Base-by-base conservation (phyloP, 2,888 invertebrate genomes). In the Nemotelus pantherinus region DNA sequence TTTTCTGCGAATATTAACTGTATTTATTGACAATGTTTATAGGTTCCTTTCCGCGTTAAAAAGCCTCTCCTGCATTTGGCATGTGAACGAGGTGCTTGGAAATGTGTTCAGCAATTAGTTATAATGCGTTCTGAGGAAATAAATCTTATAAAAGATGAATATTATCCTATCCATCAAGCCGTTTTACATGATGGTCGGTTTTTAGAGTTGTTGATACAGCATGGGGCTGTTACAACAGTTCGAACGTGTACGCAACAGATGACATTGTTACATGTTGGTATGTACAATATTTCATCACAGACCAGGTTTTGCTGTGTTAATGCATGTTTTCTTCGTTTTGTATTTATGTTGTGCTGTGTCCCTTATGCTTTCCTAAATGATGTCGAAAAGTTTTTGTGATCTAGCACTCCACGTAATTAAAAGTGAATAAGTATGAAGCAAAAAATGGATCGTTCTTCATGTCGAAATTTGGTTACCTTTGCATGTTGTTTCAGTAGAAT, bases 151-250 rank as follows among this genome's bases (percentile, higher is more conserved):
- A 92, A 91, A 85, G 92, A 93, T 83, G 93, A 93, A 86, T 93
- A 93, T 85, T 93, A 92, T 85, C 93, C 94, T n/a, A 91, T 94
- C 78, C 92, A 93, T 85, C 92, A 93, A 83, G 92, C 93, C 10
- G 93, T 93, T 39, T 88, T 92, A 45, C 93, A 93, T 84, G 92
- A 93, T 80, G 89, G 91, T 68, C 90, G 91, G 82, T 93, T 93
- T 85, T 88, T 93, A 68, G 91, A 92, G 82, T 85, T 91, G 79
- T 85, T 92, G 64, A 91, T 91, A 79, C 88, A 89, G 79, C 91
- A 91, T 83, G 93, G 93, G n/a, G 93, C 93, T 47, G 90, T 91
- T 79, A 92, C 92, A 0, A 91, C 90, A 4, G 92, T 92, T 2
- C 88, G 91, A 75, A 93, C 93, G 25, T 91, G 90, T 82, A 92